Base-by-base conservation (phyloP, 2,113 vertebrate species). In the Hipposideros armiger region DNA sequence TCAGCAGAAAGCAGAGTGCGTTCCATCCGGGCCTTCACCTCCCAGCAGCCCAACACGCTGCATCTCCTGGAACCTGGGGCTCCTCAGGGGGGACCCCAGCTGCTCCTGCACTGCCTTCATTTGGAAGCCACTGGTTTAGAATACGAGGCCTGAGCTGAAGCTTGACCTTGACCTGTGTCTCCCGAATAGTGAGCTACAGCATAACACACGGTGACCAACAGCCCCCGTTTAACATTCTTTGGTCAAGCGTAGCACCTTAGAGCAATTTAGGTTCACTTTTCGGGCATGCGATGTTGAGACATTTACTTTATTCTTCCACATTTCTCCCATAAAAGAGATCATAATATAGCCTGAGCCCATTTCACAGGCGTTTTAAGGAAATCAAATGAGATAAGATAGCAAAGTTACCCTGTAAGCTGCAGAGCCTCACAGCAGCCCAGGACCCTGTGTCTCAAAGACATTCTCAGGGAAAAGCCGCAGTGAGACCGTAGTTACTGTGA, bases 131-230 rank as follows among this genome's bases (percentile, higher is more conserved):
- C 32, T 2, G 20, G n/a, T 32, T 47, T 4, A 19, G n/a, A 54
- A 10, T 22, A 7, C 3, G 45, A 54, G 36, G 42, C 52, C 47
- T 86, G 58, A 40, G 84, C 36, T 5, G 16, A 30, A 11, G 11
- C 36, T 42, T n/a, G 70, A 58, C 32, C 58, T 20, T 17, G 58
- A 62, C 11, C 62, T 54, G 66, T 22, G 64, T 45, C 86, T 78
- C 36, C 54, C 14, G 45, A 30, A 45, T 7, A 30, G 30, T 10
- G n/a, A 60, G 14, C 15, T 0, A 7, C 1, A 50, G 26, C 14
- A 17, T 4, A 11, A 40, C 66, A 70, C 2, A 47, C 30, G 24
- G 11, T 0, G 7, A 24, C 0, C 0, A 1, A 14, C 0, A 47
- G 80, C 7, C 62, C 62, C n/a, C 13, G 28, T 40, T 69, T 45